A percentile compares a stretch with the other conserved stretches of the same genome.
Conservation (phyloP, 2,797 vertebrate species). For the Chloroceryle amazona region DNA sequence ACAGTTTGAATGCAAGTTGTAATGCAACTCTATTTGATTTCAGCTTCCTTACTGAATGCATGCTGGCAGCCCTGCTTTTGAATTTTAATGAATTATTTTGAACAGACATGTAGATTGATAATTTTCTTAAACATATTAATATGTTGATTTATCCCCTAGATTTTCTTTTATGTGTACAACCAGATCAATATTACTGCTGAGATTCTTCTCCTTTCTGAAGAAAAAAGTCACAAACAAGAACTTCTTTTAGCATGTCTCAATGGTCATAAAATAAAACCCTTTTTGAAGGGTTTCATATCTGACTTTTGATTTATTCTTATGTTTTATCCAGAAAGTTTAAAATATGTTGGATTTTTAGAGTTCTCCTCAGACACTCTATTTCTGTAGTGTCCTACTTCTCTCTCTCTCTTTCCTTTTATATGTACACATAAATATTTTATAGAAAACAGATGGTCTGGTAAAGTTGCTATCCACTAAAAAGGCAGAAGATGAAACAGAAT, state of each 20-base stretch:
- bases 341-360: neutral
- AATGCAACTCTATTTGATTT: neutral
- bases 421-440: constrained; percentile 66
- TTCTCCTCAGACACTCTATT: neutral
- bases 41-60: neutral
- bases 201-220: neutral
- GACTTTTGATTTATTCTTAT: neutral
- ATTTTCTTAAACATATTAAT: neutral
- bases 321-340: neutral
- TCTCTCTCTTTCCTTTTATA: neutral
- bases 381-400: neutral
- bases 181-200: neutral
- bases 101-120: neutral
- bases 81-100: neutral
- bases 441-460: constrained; percentile 64
- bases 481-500: constrained; percentile 60
- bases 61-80: neutral
- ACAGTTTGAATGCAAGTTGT: neutral
- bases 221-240: neutral
- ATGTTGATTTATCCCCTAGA: neutral
- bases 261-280: neutral
- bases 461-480: constrained; percentile 43
- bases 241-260: neutral
- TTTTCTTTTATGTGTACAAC: neutral
- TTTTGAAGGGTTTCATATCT: neutral